Percentiles rank a stretch among this genome's conserved stretches.
phyloP scores from a whole-genome alignment of 92 coral and sea anemone species.

The Phymanthus crucifer region DNA sequence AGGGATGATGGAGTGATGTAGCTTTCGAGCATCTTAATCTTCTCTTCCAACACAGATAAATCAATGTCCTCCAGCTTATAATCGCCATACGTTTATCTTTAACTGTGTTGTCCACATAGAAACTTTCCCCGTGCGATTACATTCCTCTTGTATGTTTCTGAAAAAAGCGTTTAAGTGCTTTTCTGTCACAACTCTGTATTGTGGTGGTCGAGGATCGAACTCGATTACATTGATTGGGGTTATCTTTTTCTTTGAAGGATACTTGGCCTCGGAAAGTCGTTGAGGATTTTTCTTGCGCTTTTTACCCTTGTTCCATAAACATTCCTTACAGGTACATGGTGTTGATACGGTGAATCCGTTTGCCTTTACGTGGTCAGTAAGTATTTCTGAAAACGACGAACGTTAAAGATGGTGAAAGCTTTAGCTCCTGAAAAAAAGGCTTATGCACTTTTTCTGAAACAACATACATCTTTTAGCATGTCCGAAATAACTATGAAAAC shows the following conservation, averaged over 20 bases:
- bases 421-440: no score
- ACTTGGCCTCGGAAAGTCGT: constrained; percentile 43
- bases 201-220: constrained; percentile 55
- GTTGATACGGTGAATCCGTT: constrained; percentile 27
- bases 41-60: not conserved
- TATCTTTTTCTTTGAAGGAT: constrained; percentile 48
- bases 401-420: no score
- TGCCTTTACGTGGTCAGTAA: constrained; percentile 41
- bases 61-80: constrained; percentile 21
- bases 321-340: constrained; percentile 51
- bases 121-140: constrained; percentile 4
- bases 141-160: constrained; percentile 12
- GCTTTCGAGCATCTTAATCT: no score
- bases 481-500: no score
- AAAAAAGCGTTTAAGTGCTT: constrained; percentile 35
- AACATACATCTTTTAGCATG: no score
- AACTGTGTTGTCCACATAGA: constrained; percentile 62
- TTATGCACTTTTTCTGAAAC: no score
- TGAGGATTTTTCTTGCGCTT: constrained; percentile 54
- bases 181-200: constrained; percentile 25
- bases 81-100: constrained; percentile 28
- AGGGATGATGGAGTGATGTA: no score
- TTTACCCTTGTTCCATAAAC: constrained; percentile 64
- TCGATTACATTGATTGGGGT: constrained; percentile 41
- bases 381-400: no score